Percentiles rank a stretch among this genome's conserved stretches.
These are phyloP conservation scores for Pteropus rufus DNA, from an alignment of 2,797 vertebrate genomes.

Conservation along the genomic window DNA sequence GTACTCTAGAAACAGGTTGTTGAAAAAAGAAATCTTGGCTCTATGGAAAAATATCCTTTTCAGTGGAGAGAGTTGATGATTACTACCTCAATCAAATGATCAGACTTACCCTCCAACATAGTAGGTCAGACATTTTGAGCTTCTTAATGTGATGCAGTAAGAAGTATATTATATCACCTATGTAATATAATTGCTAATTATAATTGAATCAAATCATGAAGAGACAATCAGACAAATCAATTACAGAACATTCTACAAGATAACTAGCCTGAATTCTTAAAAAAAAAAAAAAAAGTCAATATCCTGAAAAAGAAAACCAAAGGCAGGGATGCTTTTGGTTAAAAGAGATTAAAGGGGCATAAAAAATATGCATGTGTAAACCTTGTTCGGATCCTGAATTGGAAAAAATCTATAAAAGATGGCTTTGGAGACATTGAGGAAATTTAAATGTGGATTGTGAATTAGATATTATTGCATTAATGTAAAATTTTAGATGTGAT, in stretches of 20 bases:
- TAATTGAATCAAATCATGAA: not conserved
- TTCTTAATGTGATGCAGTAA: not conserved
- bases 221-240: not conserved
- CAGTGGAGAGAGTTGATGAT: not conserved
- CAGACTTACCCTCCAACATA: not conserved
- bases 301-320: conserved; percentile 20
- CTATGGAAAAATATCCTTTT: not conserved
- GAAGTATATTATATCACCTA: not conserved
- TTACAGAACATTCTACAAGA: not conserved
- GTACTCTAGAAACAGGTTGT: not conserved
- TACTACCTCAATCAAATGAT: not conserved
- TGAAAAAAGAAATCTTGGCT: not conserved
- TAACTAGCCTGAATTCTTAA: not conserved
- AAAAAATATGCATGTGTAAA: not conserved
- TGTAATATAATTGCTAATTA: not conserved
- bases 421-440: not conserved
- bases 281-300: not conserved
- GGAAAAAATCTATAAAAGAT: not conserved
- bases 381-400: not conserved
- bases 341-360: not conserved
- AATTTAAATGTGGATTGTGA: not conserved
- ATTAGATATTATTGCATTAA: not conserved
- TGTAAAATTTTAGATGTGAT: not conserved
- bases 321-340: not conserved
- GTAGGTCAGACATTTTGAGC: not conserved